Percentiles rank a stretch among this genome's conserved stretches.
These are phyloP conservation scores for Marcusenius ussheri DNA, from an alignment of 2,113 vertebrate species.

Conservation along the genomic window DNA sequence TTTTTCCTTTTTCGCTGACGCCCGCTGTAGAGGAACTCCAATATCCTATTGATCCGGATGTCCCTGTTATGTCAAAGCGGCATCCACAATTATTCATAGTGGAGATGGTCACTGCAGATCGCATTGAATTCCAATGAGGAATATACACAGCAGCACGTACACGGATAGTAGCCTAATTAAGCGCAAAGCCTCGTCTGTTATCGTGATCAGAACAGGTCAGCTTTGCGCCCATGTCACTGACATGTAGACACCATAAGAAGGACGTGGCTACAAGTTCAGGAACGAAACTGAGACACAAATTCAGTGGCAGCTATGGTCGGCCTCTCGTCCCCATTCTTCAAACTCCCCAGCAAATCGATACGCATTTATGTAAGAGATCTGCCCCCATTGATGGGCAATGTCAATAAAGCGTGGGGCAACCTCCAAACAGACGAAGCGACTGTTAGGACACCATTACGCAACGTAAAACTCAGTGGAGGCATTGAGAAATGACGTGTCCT, in stretches of 20 bases:
- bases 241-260: neutral
- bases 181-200: neutral
- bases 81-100: conserved; percentile 47
- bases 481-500: neutral
- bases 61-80: conserved; percentile 52
- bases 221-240: neutral
- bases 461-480: neutral
- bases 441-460: conserved; percentile 17
- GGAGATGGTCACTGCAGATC: conserved; percentile 38
- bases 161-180: neutral
- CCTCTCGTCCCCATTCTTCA: conserved; percentile 26
- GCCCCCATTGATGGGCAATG: conserved; percentile 43
- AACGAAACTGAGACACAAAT: neutral
- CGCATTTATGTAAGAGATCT: conserved; percentile 29
- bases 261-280: neutral
- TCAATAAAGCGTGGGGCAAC: conserved; percentile 18
- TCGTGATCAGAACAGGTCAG: neutral
- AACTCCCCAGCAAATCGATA: conserved; percentile 43
- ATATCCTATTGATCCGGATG: conserved; percentile 47
- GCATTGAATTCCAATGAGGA: conserved; percentile 53
- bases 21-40: neutral
- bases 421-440: conserved; percentile 44
- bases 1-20: neutral
- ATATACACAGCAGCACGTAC: conserved; percentile 1
- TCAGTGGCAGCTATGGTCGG: neutral